Percentiles rank a stretch among this genome's conserved stretches.
phyloP scores from a whole-genome alignment of 2,113 vertebrate genomes.

The Leiothrix lutea region DNA sequence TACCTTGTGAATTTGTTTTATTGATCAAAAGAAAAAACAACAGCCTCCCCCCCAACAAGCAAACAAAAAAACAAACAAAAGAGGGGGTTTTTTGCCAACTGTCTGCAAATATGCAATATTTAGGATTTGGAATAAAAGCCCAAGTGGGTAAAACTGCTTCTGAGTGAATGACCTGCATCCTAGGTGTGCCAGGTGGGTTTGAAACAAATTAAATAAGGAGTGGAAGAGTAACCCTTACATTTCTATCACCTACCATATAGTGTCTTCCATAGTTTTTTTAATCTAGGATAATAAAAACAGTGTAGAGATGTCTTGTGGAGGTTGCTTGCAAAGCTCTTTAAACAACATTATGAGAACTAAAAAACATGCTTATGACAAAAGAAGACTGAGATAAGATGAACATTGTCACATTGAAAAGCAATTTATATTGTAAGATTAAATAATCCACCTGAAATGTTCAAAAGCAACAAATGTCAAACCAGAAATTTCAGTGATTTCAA shows the following conservation, averaged over 20 bases:
- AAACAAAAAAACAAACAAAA: not conserved
- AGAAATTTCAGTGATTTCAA: not conserved
- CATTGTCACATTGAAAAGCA: not conserved
- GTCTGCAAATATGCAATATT: not conserved
- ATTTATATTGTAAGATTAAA: not conserved
- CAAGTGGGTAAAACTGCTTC: not conserved
- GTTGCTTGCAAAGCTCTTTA: not conserved
- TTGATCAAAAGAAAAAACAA: not conserved
- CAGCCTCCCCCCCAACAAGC: accelerated
- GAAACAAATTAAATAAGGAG: not conserved
- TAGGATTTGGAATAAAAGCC: not conserved
- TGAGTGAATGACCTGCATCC: not conserved
- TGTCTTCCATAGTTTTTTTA: not conserved
- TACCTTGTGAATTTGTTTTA: not conserved
- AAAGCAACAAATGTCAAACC: not conserved
- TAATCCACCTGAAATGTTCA: not conserved
- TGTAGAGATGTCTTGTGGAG: not conserved
- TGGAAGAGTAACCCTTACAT: not conserved
- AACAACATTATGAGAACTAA: not conserved
- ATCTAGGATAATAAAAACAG: not conserved
- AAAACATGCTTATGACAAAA: not conserved
- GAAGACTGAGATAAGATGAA: not conserved
- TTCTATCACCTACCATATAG: not conserved
- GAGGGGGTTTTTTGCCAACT: not conserved
- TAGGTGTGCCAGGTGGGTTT: not conserved